A percentile compares a stretch with the other conserved stretches of the same genome.
Evolutionary conservation across 2,797 vertebrate genomes (phyloP).

Genomic region (Distichodus sexfasciatus): DNA sequence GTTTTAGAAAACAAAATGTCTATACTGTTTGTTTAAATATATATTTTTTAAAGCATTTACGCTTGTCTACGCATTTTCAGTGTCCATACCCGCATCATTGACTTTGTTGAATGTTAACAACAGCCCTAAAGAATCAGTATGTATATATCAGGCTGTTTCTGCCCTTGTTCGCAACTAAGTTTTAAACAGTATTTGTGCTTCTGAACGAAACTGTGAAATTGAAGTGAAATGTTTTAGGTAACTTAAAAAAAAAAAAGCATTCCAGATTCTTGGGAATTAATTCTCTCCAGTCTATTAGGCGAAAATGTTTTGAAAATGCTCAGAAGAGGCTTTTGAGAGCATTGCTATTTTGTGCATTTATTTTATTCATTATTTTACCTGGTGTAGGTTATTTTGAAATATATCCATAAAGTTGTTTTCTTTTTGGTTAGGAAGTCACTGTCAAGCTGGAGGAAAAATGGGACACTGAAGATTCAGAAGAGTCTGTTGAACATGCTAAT

Average conservation of each 20-base stretch:
- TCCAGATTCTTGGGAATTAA: no score
- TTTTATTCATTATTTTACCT: background rate
- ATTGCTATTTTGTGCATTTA: background rate
- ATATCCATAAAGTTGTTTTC: background rate
- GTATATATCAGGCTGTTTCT: background rate
- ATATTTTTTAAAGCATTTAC: no score
- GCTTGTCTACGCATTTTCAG: no score
- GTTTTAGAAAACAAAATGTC: no score
- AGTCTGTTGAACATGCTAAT: background rate
- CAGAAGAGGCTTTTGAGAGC: no score
- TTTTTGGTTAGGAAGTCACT: background rate
- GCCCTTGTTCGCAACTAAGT: conserved; percentile 39
- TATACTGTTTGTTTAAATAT: no score
- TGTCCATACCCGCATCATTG: no score
- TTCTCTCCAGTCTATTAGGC: background rate
- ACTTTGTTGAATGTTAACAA: no score
- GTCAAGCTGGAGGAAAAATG: background rate
- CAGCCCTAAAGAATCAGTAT: no score
- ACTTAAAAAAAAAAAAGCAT: no score
- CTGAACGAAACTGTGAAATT: no score
- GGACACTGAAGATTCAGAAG: background rate
- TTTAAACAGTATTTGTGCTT: background rate
- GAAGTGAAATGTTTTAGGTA: no score
- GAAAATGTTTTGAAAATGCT: background rate
- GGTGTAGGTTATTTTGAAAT: background rate